Base-by-base conservation (phyloP, 1,140 invertebrate species). In the Diorhabda carinulata region DNA sequence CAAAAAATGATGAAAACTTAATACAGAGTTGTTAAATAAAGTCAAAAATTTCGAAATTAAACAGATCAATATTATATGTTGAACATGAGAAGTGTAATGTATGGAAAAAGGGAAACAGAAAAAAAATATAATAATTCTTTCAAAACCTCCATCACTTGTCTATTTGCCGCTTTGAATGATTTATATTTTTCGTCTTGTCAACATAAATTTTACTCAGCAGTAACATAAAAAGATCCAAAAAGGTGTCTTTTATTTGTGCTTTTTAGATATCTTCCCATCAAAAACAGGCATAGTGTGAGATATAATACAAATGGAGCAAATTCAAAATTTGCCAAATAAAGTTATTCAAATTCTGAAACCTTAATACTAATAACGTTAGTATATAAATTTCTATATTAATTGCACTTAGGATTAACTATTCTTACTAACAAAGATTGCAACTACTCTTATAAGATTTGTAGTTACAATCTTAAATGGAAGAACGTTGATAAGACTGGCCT, bases 401-500 rank as follows among this genome's bases (percentile, higher is more conserved):
- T 78, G 77, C 77, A 78, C 77, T 78, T 78, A 77, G 58, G 66
- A 61, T 45, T 62, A 66, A 69, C 63, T 72, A 65, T 67, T 72
- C 71, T 70, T 74, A 70, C 68, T 70, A 66, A 70, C 61, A 74
- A 71, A 72, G 72, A 71, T 71, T 61, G 66, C 68, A 57, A 68
- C 70, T 70, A 70, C 47, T 65, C 69, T 60, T 62, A 67, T 67
- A 58, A 57, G 64, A 67, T 60, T 10, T 52, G 61, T 71, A 72
- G 68, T 71, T 44, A 61, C 71, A 70, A 72, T 73, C 76, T 73
- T 74, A 72, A 65, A 66, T 77, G 77, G 77, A 78, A 78, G 77
- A 78, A 77, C 77, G 69, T 72, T 74, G 77, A 78, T 72, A 68
- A 76, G 76, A 78, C 76, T 78, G 77, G 77, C 77, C 76, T 73